Evolutionary conservation across 1,140 invertebrate species (phyloP), one percentile per base, ranked within the genome.

Genomic region (Stegodyphus mimosarum): DNA sequence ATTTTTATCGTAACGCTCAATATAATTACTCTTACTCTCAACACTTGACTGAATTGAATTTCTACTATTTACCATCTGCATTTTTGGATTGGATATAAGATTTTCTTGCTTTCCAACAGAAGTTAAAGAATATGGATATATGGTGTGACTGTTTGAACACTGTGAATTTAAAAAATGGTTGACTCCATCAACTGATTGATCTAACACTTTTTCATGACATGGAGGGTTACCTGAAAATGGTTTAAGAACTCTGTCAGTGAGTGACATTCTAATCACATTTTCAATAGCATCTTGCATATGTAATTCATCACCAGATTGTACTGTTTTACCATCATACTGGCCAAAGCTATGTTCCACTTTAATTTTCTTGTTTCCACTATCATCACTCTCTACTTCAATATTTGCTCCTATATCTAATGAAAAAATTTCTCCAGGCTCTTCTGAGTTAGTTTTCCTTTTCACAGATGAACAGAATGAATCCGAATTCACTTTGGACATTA

Each of bases 51-150:
- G 17, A 17, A 17, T 7, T 67, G 64, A 67, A 18, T n/a, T n/a
- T 7, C 7, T n/a, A 67, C 7, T n/a, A n/a, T 9, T 17, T 33
- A 33, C 33, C 33, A 33, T 33, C 33, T 33, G 33, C 33, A 33
- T 33, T 67, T 67, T 67, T 15, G 17, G 7, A 67, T 15, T 15
- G 7, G 17, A 67, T 13, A 7, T 18, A 67, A 67, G 64, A 17
- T 67, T 67, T 72, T 49, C 11, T 50, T 72, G 33, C 51, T 72
- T 72, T 50, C 70, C 70, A 5, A 10, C 7, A n/a, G 11, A 4
- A 72, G 70, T 72, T n/a, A 72, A 72, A 15, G 70, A 72, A 72
- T 50, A 72, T 72, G 70, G 70, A 72, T 72, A 51, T 10, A 72
- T 48, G 33, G 33, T 33, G 33, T 33, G 33, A 33, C 33, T 15